Base-by-base conservation (phyloP, 2,797 vertebrate species). In the Melanotaenia trifasciata region DNA sequence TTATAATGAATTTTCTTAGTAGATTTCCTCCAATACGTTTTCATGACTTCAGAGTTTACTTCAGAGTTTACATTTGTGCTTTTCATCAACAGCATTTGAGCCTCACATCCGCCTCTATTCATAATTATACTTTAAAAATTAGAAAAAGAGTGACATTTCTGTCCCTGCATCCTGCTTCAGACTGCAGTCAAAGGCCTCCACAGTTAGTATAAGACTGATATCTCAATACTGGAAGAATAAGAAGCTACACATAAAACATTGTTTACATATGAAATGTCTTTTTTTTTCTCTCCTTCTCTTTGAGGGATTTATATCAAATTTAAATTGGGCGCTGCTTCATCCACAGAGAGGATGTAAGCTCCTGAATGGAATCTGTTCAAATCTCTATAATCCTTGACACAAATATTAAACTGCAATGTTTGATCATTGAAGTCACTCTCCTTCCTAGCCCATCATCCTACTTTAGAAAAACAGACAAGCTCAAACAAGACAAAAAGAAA, bases 301-400 rank as follows among this genome's bases (percentile, higher is more conserved):
- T 66, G 61, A 80, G 62, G 84, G 79, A 87, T 87, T 90, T 83
- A 81, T 78, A 78, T 87, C 79, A 89, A 81, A 89, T 84, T 83
- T 40, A 81, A 82, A 89, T 81, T 87, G 83, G 75, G 73, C 66
- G 75, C 68, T 43, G 38, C 64, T 72, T 83, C 78, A 85, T 84
- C 85, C 84, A 80, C 69, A 85, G 75, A 86, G 84, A 84, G 75
- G 54, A 26, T 80, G 74, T 83, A 84, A 86, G 83, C 82, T 86
- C 87, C 81, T 81, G 84, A 87, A 87, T 60, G 58, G 72, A 67
- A 84, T 85, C 78, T 83, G 71, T 79, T 87, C 26, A 78, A 84
- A 89, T 90, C 86, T 87, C 78, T 67, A 53, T 89, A 90, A 92
- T 90, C 90, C 89, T 84, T 84, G 81, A 90, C 84, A 84, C 84